Evolutionary conservation across 1,140 invertebrate genomes (phyloP).

Genomic region (Magallana gigas): DNA sequence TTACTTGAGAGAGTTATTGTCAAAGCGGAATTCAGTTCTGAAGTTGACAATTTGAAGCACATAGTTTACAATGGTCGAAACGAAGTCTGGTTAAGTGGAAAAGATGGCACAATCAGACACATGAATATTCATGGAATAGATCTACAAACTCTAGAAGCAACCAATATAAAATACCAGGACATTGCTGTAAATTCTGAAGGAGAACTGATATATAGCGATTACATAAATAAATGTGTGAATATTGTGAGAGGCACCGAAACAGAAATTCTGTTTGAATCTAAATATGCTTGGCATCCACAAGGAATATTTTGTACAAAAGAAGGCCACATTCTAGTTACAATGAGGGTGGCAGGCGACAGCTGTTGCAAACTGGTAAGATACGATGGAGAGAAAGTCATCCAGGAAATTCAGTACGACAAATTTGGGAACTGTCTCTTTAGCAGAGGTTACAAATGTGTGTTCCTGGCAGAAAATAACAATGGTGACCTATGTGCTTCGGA

Average conservation of each 20-base stretch:
- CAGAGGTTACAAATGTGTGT: conserved; percentile 22
- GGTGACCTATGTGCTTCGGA: conserved; percentile 18
- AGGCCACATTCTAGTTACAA: background rate
- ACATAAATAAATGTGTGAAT: background rate
- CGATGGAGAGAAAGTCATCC: background rate
- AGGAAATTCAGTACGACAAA: conserved; percentile 21
- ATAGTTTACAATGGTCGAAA: background rate
- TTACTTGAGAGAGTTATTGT: background rate
- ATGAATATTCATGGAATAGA: conserved; percentile 13
- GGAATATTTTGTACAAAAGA: background rate
- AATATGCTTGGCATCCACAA: background rate
- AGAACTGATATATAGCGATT: conserved; percentile 10
- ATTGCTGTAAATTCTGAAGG: background rate
- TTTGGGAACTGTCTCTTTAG: background rate
- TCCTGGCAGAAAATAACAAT: conserved; percentile 12
- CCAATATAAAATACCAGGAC: background rate
- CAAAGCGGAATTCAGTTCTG: background rate
- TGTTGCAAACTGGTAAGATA: conserved; percentile 5
- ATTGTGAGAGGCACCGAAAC: conserved; percentile 5
- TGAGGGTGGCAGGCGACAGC: background rate
- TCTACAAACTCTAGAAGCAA: background rate
- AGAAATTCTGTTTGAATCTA: background rate
- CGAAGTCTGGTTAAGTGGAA: background rate
- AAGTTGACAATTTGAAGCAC: background rate
- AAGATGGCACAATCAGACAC: background rate